Evolutionary conservation across 2,888 invertebrate genomes (phyloP).

Genomic region (Macaria notata): DNA sequence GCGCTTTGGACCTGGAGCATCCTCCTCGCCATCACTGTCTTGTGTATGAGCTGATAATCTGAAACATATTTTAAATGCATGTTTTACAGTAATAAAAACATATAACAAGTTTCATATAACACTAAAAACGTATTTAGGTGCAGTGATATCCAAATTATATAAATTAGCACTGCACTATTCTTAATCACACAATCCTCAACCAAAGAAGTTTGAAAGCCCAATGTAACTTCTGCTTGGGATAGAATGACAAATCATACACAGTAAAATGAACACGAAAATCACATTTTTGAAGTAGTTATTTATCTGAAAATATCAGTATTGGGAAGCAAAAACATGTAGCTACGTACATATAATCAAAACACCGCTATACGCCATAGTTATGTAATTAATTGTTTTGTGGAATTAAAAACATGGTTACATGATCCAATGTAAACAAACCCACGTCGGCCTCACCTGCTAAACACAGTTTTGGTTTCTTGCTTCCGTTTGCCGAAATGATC

Average conservation of each 20-base stretch:
- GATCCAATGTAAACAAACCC: constrained; percentile 21
- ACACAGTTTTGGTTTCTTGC: constrained; percentile 81
- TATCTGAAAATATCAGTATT: not conserved
- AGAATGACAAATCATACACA: too few relatives aligned
- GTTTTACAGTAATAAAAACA: too few relatives aligned
- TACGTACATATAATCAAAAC: not conserved
- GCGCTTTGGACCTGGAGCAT: constrained; percentile 58
- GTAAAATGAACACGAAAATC: not conserved
- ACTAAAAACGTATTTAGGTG: too few relatives aligned
- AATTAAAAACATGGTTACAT: not conserved
- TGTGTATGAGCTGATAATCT: constrained; percentile 69
- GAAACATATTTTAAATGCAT: constrained; percentile 1
- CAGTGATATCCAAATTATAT: too few relatives aligned
- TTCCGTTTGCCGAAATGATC: constrained; percentile 75
- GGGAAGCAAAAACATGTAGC: too few relatives aligned
- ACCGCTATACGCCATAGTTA: not conserved
- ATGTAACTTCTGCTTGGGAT: too few relatives aligned
- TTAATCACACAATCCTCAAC: too few relatives aligned
- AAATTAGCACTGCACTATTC: too few relatives aligned
- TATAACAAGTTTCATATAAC: too few relatives aligned
- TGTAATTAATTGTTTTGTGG: not conserved
- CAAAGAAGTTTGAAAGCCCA: too few relatives aligned
- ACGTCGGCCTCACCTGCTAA: constrained; percentile 69
- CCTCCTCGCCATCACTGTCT: constrained; percentile 78
- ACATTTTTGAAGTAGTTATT: not conserved